Percentiles rank a stretch among this genome's conserved stretches.
phyloP scores from a whole-genome alignment of 2,797 vertebrate species.

The Synanceia verrucosa region DNA sequence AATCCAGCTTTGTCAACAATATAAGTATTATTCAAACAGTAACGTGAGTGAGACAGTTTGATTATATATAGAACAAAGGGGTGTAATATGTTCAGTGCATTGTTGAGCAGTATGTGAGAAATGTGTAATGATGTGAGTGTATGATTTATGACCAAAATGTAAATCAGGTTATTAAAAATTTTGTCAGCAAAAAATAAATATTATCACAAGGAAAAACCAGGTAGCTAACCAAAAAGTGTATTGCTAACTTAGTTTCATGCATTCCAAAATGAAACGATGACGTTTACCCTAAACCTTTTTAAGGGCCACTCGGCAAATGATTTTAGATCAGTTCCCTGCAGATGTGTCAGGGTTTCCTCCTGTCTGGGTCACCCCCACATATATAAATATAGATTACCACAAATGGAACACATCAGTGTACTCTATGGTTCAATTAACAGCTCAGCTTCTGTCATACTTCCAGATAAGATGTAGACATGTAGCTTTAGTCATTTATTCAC shows the following conservation, averaged over 20 bases:
- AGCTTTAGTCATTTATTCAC: not conserved
- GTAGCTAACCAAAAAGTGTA: not conserved
- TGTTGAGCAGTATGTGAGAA: not conserved
- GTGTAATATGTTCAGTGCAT: not conserved
- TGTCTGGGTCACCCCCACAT: not conserved
- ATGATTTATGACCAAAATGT: not conserved
- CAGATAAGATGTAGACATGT: not conserved
- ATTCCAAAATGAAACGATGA: not conserved
- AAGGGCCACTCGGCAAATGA: not conserved
- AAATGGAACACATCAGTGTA: not conserved
- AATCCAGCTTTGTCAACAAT: not conserved
- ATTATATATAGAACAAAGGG: not conserved
- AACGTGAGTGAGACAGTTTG: not conserved
- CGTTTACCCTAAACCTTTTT: not conserved
- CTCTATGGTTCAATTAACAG: not conserved
- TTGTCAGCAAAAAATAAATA: not conserved
- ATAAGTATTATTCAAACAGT: not conserved
- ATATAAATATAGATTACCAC: not conserved
- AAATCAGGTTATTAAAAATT: not conserved
- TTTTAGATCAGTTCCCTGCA: not conserved
- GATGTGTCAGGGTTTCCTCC: not conserved
- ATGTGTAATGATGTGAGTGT: constrained; percentile 1
- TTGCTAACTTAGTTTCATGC: not conserved
- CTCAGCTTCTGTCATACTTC: not conserved
- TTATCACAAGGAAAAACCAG: not conserved